Evolutionary conservation across 2,797 vertebrate species (phyloP).

Genomic region (Oophaga sylvatica): DNA sequence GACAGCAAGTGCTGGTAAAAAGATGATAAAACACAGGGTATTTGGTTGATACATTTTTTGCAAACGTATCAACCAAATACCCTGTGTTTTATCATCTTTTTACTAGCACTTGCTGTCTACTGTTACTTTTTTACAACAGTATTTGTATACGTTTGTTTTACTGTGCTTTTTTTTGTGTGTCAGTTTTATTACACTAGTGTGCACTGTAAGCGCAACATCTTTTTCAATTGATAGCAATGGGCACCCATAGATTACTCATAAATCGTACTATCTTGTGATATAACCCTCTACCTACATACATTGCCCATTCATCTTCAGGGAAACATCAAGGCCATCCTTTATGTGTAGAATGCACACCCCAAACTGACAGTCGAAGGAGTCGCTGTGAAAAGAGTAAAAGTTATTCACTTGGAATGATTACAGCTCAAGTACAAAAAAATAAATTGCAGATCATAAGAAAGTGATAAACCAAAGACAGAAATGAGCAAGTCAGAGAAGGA

Average conservation of each 20-base stretch:
- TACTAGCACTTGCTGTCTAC: no score
- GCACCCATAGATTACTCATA: neutral
- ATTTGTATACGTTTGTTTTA: no score
- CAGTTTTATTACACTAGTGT: neutral
- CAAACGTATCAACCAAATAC: no score
- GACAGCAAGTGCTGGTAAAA: no score
- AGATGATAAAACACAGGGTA: no score
- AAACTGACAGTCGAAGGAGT: conserved; percentile 77
- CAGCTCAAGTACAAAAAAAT: neutral
- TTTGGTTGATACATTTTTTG: no score
- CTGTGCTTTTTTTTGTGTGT: no score
- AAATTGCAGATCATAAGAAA: neutral
- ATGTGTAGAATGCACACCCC: conserved; percentile 77
- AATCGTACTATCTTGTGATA: neutral
- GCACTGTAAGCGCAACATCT: neutral
- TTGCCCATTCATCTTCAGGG: conserved; percentile 71
- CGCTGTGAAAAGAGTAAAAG: conserved; percentile 65
- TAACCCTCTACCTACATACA: conserved; percentile 65
- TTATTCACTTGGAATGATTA: neutral
- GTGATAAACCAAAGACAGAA: neutral
- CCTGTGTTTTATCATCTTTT: no score
- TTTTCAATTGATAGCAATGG: neutral
- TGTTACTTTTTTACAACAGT: no score
- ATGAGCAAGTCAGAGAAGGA: neutral
- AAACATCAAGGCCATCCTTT: conserved; percentile 73